Evolutionary conservation across 2,797 vertebrate species (phyloP).

Genomic region (Nasua narica): DNA sequence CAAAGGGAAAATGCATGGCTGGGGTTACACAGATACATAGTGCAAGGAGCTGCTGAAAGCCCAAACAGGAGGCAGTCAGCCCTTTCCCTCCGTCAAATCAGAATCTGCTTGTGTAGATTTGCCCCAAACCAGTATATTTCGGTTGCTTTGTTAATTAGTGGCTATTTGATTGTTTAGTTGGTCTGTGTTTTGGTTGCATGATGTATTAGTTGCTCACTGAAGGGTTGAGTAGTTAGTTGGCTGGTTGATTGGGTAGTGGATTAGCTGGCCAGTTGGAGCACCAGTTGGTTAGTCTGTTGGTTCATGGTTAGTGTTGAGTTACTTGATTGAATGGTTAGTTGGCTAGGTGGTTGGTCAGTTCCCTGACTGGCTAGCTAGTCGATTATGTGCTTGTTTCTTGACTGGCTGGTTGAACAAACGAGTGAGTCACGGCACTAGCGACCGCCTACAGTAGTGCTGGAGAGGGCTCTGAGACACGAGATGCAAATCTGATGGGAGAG

Average conservation of each 20-base stretch:
- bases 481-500: not conserved
- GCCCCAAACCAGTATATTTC: not conserved
- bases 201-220: not conserved
- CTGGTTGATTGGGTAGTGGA: not conserved
- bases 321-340: not conserved
- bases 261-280: not conserved
- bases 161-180: not conserved
- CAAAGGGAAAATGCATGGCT: not conserved
- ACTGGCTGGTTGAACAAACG: not conserved
- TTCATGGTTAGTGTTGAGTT: not conserved
- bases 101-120: not conserved
- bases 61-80: not conserved
- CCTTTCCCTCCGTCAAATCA: not conserved
- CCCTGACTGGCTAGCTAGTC: not conserved
- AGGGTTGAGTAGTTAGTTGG: not conserved
- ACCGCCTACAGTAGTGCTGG: rapidly evolving
- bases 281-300: not conserved
- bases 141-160: not conserved
- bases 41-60: too few species aligned
- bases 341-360: not conserved
- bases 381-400: not conserved
- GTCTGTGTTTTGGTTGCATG: not conserved
- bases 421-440: not conserved
- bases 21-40: too few species aligned
- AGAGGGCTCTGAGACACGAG: not conserved